Conservation (phyloP, 2,113 vertebrate species). For the Labeo catla region DNA sequence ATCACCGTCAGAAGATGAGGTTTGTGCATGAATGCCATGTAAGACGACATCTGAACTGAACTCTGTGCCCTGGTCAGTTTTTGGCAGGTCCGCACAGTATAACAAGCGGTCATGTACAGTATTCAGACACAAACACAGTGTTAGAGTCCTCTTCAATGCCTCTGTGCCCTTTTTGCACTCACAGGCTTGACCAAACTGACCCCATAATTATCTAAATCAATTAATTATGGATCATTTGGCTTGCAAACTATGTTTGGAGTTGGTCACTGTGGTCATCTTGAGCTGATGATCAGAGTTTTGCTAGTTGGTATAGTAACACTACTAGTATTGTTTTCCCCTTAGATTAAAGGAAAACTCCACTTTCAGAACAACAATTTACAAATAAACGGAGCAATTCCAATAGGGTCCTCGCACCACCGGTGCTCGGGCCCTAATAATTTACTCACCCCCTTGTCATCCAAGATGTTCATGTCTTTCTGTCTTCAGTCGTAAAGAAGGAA, state of each 20-base stretch:
- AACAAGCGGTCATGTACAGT: slow-evolving; percentile 29
- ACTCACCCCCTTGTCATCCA: too few species aligned
- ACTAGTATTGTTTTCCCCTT: background rate
- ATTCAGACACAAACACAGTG: slow-evolving; percentile 1
- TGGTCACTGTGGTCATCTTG: background rate
- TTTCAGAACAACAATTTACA: too few species aligned
- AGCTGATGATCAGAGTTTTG: background rate
- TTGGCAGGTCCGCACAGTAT: background rate
- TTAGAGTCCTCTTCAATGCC: background rate
- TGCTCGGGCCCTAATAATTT: too few species aligned
- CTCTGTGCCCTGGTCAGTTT: slow-evolving; percentile 8
- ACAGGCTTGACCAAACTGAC: background rate
- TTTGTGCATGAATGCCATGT: background rate
- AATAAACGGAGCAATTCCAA: too few species aligned
- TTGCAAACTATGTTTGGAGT: background rate
- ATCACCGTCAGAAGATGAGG: background rate
- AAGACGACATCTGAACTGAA: slow-evolving; percentile 2
- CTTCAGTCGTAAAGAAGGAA: too few species aligned
- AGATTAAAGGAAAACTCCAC: too few species aligned
- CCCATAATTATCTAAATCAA: slow-evolving; percentile 31
- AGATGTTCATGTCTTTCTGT: too few species aligned
- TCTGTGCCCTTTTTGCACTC: slow-evolving; percentile 17
- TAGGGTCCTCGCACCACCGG: too few species aligned
- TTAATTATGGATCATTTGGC: slow-evolving; percentile 28
- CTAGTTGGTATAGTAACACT: background rate